Conservation (phyloP, 1,140 invertebrate species). For the Brachionus plicatilis region DNA sequence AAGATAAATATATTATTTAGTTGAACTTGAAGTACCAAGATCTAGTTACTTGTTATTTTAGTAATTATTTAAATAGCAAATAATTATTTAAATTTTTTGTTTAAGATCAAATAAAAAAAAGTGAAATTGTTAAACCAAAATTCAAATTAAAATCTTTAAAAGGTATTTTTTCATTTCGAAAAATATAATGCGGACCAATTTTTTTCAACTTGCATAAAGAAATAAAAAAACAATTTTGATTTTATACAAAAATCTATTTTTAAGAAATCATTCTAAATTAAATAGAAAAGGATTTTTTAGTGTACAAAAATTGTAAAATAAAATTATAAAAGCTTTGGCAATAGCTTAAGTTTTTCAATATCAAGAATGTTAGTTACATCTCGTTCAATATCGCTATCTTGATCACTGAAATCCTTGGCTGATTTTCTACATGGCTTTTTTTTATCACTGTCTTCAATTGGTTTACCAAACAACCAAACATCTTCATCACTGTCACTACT, state of each 20-base stretch:
- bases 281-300: background rate
- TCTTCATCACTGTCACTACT: constrained; percentile 24
- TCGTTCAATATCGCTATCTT: constrained; percentile 24
- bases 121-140: no score
- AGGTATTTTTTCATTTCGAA: no score
- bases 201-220: background rate
- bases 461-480: constrained; percentile 19
- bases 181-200: no score
- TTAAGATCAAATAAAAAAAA: no score
- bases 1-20: no score
- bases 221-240: background rate
- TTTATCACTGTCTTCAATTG: background rate
- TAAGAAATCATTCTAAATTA: background rate
- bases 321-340: constrained; percentile 13
- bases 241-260: background rate
- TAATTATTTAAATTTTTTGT: no score
- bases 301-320: background rate
- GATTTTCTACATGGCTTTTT: background rate
- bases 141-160: no score
- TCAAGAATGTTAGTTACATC: constrained; percentile 24
- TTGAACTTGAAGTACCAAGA: no score
- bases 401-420: constrained; percentile 24
- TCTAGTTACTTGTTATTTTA: no score
- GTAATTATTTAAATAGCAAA: no score
- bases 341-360: constrained; percentile 1